Evolutionary conservation across 2,113 vertebrate species (phyloP), one percentile per base, ranked within the genome.

Genomic region (Gymnogyps californianus): DNA sequence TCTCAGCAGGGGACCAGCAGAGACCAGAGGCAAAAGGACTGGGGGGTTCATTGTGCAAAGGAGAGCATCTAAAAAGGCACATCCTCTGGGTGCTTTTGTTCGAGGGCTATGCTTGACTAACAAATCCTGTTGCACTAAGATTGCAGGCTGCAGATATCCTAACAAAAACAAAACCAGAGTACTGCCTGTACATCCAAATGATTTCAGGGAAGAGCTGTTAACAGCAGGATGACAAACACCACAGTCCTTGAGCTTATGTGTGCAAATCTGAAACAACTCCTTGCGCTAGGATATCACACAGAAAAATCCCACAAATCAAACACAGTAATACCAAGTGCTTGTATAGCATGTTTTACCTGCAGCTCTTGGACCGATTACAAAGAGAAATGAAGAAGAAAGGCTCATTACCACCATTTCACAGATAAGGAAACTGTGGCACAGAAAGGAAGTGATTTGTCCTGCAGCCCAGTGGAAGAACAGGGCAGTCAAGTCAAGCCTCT

Each of bases 61-160:
- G 81, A 87, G 84, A 83, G 55, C 61, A 47, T 81, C 94, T 83
- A 84, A 96, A 97, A 97, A 97, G 95, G 70, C 85, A 97, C 84
- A 93, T 97, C 95, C 94, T 92, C 95, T 65, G 83, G 40, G 58
- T 47, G 36, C 94, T 90, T 98, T 98, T 98, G 96, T 98, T 94
- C 10, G 5, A 81, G 70, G 40, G 96, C 93, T 64, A 96, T 62
- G 97, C 97, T 97, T 96, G 93, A 93, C 93, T 97, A 95, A 87
- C 95, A 97, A 97, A 97, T 97, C 97, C 96, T 97, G 97, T 98
- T 97, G 93, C 92, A 83, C 89, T 97, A 96, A 98, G 98, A 98
- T 97, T 21, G 57, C 77, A 87, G 86, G 76, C 86, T 93, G 83
- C 77, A 97, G 97, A 98, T 97, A 97, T 77, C 92, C 91, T 89